A percentile compares a stretch with the other conserved stretches of the same genome.
Evolutionary conservation across 2,797 vertebrate genomes (phyloP).

Genomic region (Dromococcyx pavoninus): DNA sequence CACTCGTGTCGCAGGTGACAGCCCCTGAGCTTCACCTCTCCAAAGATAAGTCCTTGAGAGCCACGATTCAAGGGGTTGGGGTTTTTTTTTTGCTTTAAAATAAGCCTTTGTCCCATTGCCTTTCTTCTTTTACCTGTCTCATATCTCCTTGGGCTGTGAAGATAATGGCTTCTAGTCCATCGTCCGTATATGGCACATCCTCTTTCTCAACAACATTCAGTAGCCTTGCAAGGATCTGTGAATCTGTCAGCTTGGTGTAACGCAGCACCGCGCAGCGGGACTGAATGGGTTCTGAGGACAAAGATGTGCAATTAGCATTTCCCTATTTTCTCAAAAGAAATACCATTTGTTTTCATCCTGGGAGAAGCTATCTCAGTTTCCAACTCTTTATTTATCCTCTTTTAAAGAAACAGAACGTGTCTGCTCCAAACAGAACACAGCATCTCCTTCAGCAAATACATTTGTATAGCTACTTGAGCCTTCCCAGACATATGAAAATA

Average conservation of each 20-base stretch:
- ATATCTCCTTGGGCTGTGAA: constrained; percentile 99
- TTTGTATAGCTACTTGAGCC: neutral
- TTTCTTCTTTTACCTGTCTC: constrained; percentile 86
- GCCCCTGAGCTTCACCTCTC: neutral
- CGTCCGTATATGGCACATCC: constrained; percentile 83
- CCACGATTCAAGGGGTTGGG: neutral
- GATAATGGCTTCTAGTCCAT: constrained; percentile 94
- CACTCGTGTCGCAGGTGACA: neutral
- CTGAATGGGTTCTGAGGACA: constrained; percentile 89
- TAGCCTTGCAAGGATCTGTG: constrained; percentile 88
- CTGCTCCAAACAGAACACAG: neutral
- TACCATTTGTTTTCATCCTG: neutral
- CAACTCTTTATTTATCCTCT: neutral
- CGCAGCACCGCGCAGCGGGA: constrained; percentile 95
- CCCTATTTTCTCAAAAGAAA: neutral
- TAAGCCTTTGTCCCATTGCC: neutral
- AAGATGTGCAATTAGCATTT: neutral
- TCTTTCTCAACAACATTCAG: constrained; percentile 89
- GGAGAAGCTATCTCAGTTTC: neutral
- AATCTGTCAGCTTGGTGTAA: constrained; percentile 91
- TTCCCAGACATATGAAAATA: neutral
- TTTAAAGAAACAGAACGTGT: neutral
- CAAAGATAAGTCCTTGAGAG: neutral
- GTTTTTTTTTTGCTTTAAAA: neutral
- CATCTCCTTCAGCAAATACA: neutral